Evolutionary conservation across 92 coral and sea anemone species (phyloP).

Genomic region (Epizoanthus illoricatus): DNA sequence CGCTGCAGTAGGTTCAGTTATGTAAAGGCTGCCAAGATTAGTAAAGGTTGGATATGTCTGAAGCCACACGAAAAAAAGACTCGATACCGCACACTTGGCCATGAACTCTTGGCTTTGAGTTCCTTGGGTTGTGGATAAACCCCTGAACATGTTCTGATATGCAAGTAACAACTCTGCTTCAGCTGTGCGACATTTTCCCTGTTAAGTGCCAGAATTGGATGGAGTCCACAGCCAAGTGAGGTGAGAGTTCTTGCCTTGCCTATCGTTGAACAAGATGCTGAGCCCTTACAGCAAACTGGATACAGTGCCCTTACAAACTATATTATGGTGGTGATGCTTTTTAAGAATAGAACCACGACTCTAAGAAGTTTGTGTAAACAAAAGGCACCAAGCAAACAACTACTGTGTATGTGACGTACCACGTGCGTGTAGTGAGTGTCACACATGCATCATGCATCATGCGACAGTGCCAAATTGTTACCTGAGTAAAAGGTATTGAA

Average conservation of each 20-base stretch:
- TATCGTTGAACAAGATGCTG: too few relatives aligned
- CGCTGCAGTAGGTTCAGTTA: constrained; percentile 39
- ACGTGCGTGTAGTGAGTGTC: too few relatives aligned
- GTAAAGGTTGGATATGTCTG: constrained; percentile 34
- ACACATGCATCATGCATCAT: too few relatives aligned
- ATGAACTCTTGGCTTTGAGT: constrained; percentile 31
- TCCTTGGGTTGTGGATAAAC: constrained; percentile 35
- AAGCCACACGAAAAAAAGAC: constrained; percentile 50
- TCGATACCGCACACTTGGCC: constrained; percentile 33
- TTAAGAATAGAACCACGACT: constrained; percentile 3
- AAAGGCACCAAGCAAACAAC: too few relatives aligned
- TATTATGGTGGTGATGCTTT: not conserved
- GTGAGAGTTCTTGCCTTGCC: constrained; percentile 23
- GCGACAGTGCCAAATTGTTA: too few relatives aligned
- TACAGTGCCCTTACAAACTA: too few relatives aligned
- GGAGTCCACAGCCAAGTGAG: constrained; percentile 18
- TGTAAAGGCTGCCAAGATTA: constrained; percentile 33
- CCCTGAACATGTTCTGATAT: constrained; percentile 25
- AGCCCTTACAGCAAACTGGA: not conserved
- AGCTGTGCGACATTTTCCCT: constrained; percentile 43
- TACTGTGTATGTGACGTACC: too few relatives aligned
- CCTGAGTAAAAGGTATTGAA: too few relatives aligned
- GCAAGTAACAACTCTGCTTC: constrained; percentile 20
- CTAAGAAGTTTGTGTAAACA: not conserved
- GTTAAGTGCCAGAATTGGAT: constrained; percentile 42